Base-by-base conservation (phyloP, 2,888 invertebrate genomes). In the Hirtodrosophila cameraria region DNA sequence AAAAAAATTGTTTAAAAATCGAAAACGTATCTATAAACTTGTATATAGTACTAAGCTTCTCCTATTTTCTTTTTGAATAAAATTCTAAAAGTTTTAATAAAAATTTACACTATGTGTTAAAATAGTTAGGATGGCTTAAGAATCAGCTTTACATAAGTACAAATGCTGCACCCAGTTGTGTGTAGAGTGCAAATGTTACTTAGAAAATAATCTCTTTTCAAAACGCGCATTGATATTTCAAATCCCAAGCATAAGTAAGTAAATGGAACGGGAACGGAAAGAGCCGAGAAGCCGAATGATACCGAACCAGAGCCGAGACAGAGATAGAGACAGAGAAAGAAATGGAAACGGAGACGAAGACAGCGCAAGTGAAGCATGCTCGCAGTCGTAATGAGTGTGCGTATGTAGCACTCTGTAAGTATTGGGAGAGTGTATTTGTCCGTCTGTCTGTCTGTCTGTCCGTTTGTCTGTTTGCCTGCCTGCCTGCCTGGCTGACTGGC, bases 181-280 rank as follows among this genome's bases (percentile, higher is more conserved):
- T 27, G 55, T 41, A 70, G 63, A 36, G 53, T 57, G 41, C 39
- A 30, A 45, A 57, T 58, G 79, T 70, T 71, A 79, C 35, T 62
- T n/a, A 54, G 45, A 39, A 43, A 46, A 42, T 58, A 54, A 78
- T 76, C 77, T 68, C 77, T 66, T 57, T 52, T 58, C 20, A 33
- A n/a, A 58, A 62, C 52, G 70, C 66, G 63, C 62, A 69, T 58
- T 73, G 64, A 57, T 57, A 63, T 57, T 52, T 59, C 39, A 61
- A 75, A 63, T 58, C 61, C 42, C 55, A 63, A 69, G 61, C 65
- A 61, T 55, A 75, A 53, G 52, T 35, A 62, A 60, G 54, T 38
- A 62, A 60, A 67, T 67, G 66, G 62, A 86, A 83, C 76, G 80
- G 72, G 67, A 86, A 65, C 76, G 80, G 72, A 64, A 86, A 65